Conservation (phyloP, 2,797 vertebrate species). For the Stomatorhinus walkeri region DNA sequence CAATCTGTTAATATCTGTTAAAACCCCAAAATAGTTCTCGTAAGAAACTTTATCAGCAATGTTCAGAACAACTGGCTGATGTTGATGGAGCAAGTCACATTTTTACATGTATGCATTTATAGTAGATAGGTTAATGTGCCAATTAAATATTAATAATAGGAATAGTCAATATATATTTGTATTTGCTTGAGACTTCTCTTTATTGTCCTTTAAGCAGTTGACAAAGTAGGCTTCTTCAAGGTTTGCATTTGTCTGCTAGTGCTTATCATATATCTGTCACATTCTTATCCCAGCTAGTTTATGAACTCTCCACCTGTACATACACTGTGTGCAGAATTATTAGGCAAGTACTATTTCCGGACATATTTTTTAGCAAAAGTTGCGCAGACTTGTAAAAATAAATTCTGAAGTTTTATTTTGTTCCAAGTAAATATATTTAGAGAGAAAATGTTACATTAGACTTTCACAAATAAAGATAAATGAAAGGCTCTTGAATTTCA, state of each 20-base stretch:
- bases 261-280: background rate
- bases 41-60: background rate
- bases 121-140: background rate
- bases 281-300: background rate
- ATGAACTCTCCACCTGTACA: background rate
- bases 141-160: background rate
- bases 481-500: no score
- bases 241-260: background rate
- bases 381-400: no score
- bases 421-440: no score
- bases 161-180: background rate
- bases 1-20: background rate
- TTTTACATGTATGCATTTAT: background rate
- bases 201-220: background rate
- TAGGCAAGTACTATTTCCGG: no score
- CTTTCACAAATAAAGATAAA: no score
- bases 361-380: no score
- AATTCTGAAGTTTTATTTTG: no score
- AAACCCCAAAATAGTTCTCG: background rate
- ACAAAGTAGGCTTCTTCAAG: background rate
- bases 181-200: background rate
- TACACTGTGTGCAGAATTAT: background rate
- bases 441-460: no score
- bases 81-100: background rate
- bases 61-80: background rate